Conservation (phyloP, 1,140 invertebrate species). For the Drosophila tsacasi region DNA sequence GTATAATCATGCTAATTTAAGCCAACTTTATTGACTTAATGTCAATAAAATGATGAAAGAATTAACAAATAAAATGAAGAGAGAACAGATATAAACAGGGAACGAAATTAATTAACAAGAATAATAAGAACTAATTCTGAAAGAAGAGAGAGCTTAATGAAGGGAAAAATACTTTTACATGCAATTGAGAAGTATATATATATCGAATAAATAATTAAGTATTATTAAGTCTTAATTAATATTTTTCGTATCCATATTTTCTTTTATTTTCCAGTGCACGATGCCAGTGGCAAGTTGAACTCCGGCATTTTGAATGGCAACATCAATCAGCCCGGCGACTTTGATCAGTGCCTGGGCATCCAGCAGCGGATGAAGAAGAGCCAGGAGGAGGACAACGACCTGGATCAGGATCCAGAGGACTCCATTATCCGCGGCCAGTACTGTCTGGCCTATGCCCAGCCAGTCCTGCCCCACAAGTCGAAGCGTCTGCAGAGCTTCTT, state of each 20-base stretch:
- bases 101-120: no score
- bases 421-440: slow-evolving; percentile 86
- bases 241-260: neutral
- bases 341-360: slow-evolving; percentile 87
- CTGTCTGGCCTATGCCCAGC: slow-evolving; percentile 88
- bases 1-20: slow-evolving; percentile 23
- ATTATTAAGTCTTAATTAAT: neutral
- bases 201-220: no score
- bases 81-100: neutral
- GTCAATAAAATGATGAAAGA: no score
- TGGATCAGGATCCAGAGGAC: neutral
- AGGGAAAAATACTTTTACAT: neutral
- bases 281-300: slow-evolving; percentile 86
- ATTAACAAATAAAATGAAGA: neutral
- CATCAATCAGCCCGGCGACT: slow-evolving; percentile 88
- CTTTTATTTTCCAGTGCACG: slow-evolving; percentile 86
- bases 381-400: slow-evolving; percentile 17
- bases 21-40: slow-evolving; percentile 7
- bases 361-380: slow-evolving; percentile 32
- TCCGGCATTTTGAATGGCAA: slow-evolving; percentile 88
- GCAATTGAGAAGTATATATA: neutral
- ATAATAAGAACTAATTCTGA: neutral
- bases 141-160: neutral
- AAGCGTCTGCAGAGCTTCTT: slow-evolving; percentile 86
- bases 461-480: slow-evolving; percentile 85